Evolutionary conservation across 2,888 invertebrate genomes (phyloP), one percentile per base, ranked within the genome.

Genomic region (Aphrophora alni): DNA sequence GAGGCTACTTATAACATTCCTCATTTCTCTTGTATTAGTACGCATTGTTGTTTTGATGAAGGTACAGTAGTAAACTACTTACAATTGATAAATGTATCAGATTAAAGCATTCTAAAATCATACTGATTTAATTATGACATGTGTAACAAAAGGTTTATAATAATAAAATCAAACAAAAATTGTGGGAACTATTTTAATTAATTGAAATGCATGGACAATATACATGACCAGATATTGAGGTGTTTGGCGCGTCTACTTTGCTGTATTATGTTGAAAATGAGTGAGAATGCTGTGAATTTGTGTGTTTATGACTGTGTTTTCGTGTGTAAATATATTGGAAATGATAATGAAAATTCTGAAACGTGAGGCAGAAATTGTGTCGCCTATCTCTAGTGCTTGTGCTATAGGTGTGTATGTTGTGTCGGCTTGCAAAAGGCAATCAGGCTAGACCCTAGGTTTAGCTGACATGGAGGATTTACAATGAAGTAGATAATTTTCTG

Each of bases 181-280:
- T 44, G 8, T 28, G 1, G 38, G 81, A 24, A 81, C 81, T 81
- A 81, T 74, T 81, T 81, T 78, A 75, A 74, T 78, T 69, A 71
- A 71, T 74, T 68, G 24, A 75, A 77, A 77, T 59, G 77, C 76
- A 44, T 27, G 44, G 24, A 70, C 78, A 77, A 73, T 81, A 81
- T 74, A 59, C 78, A 78, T 78, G 75, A 78, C 77, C 68, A 81
- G 69, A 72, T 77, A 82, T 77, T 77, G 77, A 51, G 44, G 78
- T 80, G 82, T 82, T 82, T 82, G 82, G 82, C 82, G 82, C 82
- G 82, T 82, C 82, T 82, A n/a, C 80, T 78, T 80, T 76, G 28
- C 68, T 27, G 33, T 26, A 80, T 75, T 38, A 70, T 59, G 44
- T 59, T 59, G 69, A 80, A 79, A 75, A 80, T 38, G 26, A 51